These are phyloP conservation scores for Lamproptera curius DNA, from an alignment of 2,888 invertebrate species.

Conservation along the genomic window DNA sequence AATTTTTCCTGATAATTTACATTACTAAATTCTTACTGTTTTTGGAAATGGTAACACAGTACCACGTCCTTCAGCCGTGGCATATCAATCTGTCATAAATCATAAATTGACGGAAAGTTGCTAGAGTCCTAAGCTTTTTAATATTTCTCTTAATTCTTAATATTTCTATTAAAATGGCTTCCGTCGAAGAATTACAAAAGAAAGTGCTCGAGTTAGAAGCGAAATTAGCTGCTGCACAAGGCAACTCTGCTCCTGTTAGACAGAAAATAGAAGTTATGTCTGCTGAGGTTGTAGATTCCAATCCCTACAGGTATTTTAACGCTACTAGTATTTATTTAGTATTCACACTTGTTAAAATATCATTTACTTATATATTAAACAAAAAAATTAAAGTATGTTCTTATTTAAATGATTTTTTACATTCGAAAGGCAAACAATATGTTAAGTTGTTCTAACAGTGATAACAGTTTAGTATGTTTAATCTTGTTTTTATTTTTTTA, in stretches of 20 bases:
- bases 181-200: conserved; percentile 78
- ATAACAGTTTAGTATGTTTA: too few species aligned
- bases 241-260: conserved; percentile 67
- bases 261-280: conserved; percentile 94
- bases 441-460: too few species aligned
- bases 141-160: conserved; percentile 25
- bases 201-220: conserved; percentile 82
- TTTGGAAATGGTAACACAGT: not conserved
- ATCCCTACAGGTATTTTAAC: conserved; percentile 93
- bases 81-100: conserved; percentile 15
- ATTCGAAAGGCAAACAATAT: too few species aligned
- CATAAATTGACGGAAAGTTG: not conserved
- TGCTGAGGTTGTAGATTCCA: conserved; percentile 97
- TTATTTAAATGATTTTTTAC: too few species aligned
- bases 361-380: too few species aligned
- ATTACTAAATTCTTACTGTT: too few species aligned
- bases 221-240: conserved; percentile 74
- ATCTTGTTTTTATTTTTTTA: too few species aligned
- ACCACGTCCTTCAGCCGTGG: conserved; percentile 13
- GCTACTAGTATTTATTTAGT: not conserved
- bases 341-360: too few species aligned
- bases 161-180: conserved; percentile 70
- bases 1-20: too few species aligned
- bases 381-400: too few species aligned
- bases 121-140: conserved; percentile 8